Evolutionary conservation across 2,797 vertebrate species (phyloP).

Genomic region (Amblyraja radiata): DNA sequence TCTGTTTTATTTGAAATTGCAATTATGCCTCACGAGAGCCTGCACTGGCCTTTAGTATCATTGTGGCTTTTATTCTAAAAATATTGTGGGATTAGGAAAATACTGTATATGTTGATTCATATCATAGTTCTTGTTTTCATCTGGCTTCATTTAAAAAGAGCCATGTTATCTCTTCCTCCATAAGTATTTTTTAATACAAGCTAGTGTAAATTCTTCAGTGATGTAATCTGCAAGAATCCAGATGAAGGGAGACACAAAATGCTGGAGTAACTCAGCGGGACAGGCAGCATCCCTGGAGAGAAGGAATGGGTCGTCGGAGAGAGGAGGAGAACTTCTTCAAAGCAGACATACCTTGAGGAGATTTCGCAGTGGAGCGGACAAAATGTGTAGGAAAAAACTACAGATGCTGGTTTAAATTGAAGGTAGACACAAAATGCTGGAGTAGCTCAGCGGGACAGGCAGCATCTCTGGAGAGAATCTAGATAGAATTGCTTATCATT

Average conservation of each 20-base stretch:
- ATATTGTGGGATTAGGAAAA: neutral
- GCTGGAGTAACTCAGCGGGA: too few relatives aligned
- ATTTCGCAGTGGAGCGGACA: too few relatives aligned
- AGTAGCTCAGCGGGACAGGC: too few relatives aligned
- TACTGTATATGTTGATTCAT: neutral
- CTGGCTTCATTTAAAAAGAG: neutral
- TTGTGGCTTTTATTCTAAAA: conserved; percentile 2
- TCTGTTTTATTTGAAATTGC: neutral
- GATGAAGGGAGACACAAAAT: too few relatives aligned
- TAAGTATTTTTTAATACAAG: neutral
- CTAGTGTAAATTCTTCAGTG: neutral
- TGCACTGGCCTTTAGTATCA: neutral
- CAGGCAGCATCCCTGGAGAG: too few relatives aligned
- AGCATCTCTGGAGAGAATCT: too few relatives aligned
- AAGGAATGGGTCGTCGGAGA: too few relatives aligned
- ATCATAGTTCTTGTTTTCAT: neutral
- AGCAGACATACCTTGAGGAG: too few relatives aligned
- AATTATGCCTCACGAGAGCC: conserved; percentile 20
- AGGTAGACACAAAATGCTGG: too few relatives aligned
- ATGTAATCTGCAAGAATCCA: neutral
- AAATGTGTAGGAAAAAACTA: too few relatives aligned
- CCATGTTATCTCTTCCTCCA: neutral
- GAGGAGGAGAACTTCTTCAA: too few relatives aligned
- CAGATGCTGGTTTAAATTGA: too few relatives aligned
- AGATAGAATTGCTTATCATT: neutral